phyloP scores from a whole-genome alignment of 1,140 invertebrate species.

The Dendrolimus kikuchii region DNA sequence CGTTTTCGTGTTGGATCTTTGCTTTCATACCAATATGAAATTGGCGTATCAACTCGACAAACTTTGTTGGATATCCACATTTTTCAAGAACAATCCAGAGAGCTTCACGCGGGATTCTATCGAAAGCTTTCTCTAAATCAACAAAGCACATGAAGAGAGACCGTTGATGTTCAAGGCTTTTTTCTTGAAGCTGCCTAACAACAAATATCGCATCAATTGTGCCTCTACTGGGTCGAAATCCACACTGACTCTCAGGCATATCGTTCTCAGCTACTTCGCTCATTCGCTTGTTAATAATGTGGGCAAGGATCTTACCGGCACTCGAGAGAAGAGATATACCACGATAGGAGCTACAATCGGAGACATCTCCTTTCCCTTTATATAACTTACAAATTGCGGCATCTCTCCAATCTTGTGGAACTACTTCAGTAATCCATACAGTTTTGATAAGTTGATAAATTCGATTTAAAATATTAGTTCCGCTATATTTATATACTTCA shows the following conservation, averaged over 20 bases:
- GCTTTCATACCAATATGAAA: conserved; percentile 18
- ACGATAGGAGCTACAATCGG: neutral
- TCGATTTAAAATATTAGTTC: conserved; percentile 9
- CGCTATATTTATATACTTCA: conserved; percentile 15
- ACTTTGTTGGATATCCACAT: conserved; percentile 9
- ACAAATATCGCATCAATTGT: conserved; percentile 24
- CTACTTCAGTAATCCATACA: conserved; percentile 11
- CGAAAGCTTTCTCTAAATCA: conserved; percentile 27
- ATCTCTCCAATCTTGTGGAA: conserved; percentile 11
- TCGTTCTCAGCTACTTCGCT: conserved; percentile 10
- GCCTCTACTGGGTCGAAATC: conserved; percentile 18
- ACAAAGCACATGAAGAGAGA: conserved; percentile 25
- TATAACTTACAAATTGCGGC: no score
- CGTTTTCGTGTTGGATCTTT: conserved; percentile 13
- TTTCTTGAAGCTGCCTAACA: conserved; percentile 22
- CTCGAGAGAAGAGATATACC: conserved; percentile 19
- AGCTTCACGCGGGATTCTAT: conserved; percentile 11
- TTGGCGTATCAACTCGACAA: conserved; percentile 11
- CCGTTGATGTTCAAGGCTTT: conserved; percentile 21
- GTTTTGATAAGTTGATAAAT: conserved; percentile 11
- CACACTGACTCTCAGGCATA: conserved; percentile 22
- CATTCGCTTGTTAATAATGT: conserved; percentile 15
- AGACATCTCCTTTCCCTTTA: no score
- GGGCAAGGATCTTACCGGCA: conserved; percentile 17
- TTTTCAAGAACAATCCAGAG: conserved; percentile 12